Percentiles rank a stretch among this genome's conserved stretches.
These are phyloP conservation scores for Willowsia nigromaculata DNA, from an alignment of 2,888 invertebrate genomes.

Conservation along the genomic window DNA sequence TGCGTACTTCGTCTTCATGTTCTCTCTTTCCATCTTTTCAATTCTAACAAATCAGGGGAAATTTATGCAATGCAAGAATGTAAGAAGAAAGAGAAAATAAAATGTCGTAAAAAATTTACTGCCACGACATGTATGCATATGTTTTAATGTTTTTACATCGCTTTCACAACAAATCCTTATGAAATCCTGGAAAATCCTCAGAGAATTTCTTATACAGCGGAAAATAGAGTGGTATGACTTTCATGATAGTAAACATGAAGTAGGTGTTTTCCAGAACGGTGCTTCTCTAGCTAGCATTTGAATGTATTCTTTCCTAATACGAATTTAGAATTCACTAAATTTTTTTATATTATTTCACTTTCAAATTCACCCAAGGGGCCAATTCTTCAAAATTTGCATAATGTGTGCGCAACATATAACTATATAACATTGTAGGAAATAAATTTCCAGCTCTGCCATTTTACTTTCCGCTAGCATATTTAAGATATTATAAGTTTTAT, in stretches of 20 bases:
- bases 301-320: constrained; percentile 12
- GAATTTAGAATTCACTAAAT: constrained; percentile 34
- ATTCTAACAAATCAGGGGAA: constrained; percentile 10
- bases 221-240: constrained; percentile 6
- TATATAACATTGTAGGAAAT: background rate
- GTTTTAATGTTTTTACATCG: constrained; percentile 26
- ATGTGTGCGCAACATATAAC: background rate
- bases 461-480: background rate
- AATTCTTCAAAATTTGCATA: constrained; percentile 63
- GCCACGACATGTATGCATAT: constrained; percentile 30
- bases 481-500: background rate
- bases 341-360: constrained; percentile 41
- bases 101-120: constrained; percentile 53
- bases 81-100: constrained; percentile 44
- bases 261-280: background rate
- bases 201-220: constrained; percentile 24
- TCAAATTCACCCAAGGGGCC: constrained; percentile 54
- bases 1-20: background rate
- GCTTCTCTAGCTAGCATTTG: background rate
- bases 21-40: background rate
- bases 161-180: constrained; percentile 46
- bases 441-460: background rate
- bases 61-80: background rate
- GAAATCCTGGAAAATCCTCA: constrained; percentile 44
- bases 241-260: background rate